Base-by-base conservation (phyloP, 2,888 invertebrate species). In the Gryllus longicercus region DNA sequence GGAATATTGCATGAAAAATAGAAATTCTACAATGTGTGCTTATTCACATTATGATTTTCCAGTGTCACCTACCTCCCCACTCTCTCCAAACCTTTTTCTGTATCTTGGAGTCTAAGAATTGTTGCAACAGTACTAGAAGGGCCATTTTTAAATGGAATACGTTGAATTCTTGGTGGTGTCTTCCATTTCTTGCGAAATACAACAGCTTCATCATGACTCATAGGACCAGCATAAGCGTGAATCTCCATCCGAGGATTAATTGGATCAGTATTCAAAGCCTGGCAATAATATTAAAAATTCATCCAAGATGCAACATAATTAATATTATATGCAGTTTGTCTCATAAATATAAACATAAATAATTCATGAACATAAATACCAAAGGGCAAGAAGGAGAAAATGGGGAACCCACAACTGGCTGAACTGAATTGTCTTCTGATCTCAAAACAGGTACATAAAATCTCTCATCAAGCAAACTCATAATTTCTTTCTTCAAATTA, bases 361-460 rank as follows among this genome's bases (percentile, higher is more conserved):
- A 21, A 38, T 38, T 4, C 18, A 23, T 18, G 14, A 50, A 50
- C 74, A 79, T 51, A 88, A 89, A 87, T 86, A 93, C 93, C 77
- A 92, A 92, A 51, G 93, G 93, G 82, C 88, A 88, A 3, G 89
- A 89, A 11, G 93, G 93, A 0, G 93, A 93, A 88, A 95, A 95
- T 0, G 96, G 94, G 82, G 91, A 90, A 2, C 96, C 96, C 82
- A 97, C 92, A 74, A 90, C 87, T 78, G 96, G 95, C 80, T 93
- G 92, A 14, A 91, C 86, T 83, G 92, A 92, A 85, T 92, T 93
- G 86, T 95, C 95, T 82, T 92, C 92, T 1, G 93, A 90, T 85
- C 97, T 91, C 83, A 96, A 87, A 51, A 98, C 94, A 23, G 97
- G 97, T 85, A 98, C 95, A 88, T 95, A 97, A 89, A 91, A 96